Conservation (phyloP, 2,113 vertebrate genomes). For the Calonectris borealis region DNA sequence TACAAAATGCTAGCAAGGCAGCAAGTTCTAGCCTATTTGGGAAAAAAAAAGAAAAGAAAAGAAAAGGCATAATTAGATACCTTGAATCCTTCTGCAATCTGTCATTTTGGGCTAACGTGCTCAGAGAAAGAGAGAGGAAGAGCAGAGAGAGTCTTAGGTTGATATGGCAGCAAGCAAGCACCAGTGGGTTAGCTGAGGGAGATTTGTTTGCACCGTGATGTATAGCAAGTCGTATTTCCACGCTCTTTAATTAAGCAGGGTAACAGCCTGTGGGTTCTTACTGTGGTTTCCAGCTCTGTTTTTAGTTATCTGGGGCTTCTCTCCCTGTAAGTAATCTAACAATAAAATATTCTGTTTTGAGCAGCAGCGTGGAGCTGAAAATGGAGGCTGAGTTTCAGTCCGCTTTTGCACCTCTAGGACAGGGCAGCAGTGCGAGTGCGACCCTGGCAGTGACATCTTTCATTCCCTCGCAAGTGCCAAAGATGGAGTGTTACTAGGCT, state of each 20-base stretch:
- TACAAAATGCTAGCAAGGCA: neutral
- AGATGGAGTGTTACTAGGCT: slow-evolving; percentile 38
- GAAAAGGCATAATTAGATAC: neutral
- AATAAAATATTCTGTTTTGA: neutral
- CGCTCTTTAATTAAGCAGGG: neutral
- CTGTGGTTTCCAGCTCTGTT: neutral
- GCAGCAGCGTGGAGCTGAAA: neutral
- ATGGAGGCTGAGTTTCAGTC: neutral
- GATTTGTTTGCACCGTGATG: neutral
- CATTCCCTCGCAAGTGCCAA: neutral
- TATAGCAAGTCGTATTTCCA: neutral
- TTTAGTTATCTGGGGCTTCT: neutral
- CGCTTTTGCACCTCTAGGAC: neutral
- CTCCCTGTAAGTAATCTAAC: neutral
- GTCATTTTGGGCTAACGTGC: neutral
- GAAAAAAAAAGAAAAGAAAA: neutral
- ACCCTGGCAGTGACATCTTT: neutral
- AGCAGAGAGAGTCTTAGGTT: neutral
- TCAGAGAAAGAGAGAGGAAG: neutral
- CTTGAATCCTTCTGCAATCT: neutral
- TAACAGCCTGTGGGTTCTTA: neutral
- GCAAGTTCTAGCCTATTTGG: neutral
- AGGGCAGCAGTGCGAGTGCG: neutral
- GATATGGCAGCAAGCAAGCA: neutral
- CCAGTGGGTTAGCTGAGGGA: neutral